Percentiles rank a stretch among this genome's conserved stretches.
phyloP scores from a whole-genome alignment of 2,113 vertebrate species.

The Periophthalmus modestus region DNA sequence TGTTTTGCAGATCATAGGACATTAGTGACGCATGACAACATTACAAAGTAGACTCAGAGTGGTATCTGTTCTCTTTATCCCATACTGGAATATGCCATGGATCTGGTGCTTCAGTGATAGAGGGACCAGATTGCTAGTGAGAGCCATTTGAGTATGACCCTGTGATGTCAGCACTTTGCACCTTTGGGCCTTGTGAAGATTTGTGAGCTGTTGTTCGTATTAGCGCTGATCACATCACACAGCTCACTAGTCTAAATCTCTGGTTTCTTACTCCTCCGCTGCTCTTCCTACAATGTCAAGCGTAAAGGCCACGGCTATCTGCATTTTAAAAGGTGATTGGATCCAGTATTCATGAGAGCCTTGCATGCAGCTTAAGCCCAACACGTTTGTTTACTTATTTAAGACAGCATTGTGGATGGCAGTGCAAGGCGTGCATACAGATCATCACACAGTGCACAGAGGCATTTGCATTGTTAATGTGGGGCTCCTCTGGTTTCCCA shows the following conservation, averaged over 20 bases:
- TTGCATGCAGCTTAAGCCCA: conserved; percentile 31
- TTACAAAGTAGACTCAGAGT: not conserved
- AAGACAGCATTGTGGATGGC: conserved; percentile 28
- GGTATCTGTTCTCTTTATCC: not conserved
- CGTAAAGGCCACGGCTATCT: conserved; percentile 53
- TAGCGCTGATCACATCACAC: conserved; percentile 26
- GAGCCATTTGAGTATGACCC: conserved; percentile 30
- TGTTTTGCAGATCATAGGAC: not conserved
- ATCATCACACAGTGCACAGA: conserved; percentile 40
- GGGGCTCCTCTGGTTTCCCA: conserved; percentile 32
- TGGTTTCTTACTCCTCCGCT: conserved; percentile 1
- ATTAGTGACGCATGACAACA: not conserved
- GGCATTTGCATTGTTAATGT: conserved; percentile 66
- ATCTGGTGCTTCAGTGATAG: not conserved
- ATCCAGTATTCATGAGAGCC: conserved; percentile 68
- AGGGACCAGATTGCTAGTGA: not conserved
- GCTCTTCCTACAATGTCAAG: conserved; percentile 38
- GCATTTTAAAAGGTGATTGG: conserved; percentile 56
- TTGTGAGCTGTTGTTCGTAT: conserved; percentile 15
- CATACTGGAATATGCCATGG: too few relatives aligned
- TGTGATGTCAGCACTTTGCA: conserved; percentile 33
- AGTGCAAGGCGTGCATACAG: conserved; percentile 33
- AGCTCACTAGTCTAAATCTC: conserved; percentile 45
- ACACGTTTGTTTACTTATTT: conserved; percentile 63
- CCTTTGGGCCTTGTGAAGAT: conserved; percentile 39